Evolutionary conservation across 1,140 invertebrate species (phyloP).

Genomic region (Ips nitidus): DNA sequence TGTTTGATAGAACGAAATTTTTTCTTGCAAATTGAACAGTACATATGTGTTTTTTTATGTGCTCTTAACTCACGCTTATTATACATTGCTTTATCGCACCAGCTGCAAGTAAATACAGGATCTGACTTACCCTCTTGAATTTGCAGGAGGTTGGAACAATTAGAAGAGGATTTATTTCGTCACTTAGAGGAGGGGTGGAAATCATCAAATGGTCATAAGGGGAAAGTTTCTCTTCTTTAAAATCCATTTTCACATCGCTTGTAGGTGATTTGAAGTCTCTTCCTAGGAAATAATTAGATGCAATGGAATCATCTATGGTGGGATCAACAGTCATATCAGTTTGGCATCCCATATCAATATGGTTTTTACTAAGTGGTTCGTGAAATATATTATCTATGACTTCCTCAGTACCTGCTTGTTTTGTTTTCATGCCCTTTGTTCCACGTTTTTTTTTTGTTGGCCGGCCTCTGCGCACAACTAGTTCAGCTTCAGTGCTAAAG

Average conservation of each 20-base stretch:
- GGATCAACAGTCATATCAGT: too few relatives aligned
- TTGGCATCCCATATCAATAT: too few relatives aligned
- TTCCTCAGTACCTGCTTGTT: too few relatives aligned
- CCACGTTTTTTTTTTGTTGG: too few relatives aligned
- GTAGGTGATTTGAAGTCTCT: too few relatives aligned
- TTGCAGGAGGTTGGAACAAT: background rate
- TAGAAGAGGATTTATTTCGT: background rate
- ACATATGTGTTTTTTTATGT: conserved; percentile 26
- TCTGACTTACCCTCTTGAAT: conserved; percentile 3
- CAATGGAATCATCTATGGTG: too few relatives aligned
- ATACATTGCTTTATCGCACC: conserved; percentile 16
- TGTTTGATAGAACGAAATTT: conserved; percentile 11
- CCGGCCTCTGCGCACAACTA: too few relatives aligned
- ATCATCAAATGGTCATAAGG: background rate
- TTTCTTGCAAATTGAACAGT: conserved; percentile 22
- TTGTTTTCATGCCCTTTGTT: too few relatives aligned
- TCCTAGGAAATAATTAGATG: too few relatives aligned
- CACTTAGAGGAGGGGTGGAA: background rate
- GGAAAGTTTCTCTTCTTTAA: background rate
- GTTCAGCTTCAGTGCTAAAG: too few relatives aligned
- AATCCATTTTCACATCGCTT: background rate
- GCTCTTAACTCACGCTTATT: conserved; percentile 7
- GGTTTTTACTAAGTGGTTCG: too few relatives aligned
- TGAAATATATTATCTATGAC: too few relatives aligned
- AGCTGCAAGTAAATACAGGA: conserved; percentile 10